Conservation (phyloP, 2,888 invertebrate species). For the Torymus aiolomorphi region DNA sequence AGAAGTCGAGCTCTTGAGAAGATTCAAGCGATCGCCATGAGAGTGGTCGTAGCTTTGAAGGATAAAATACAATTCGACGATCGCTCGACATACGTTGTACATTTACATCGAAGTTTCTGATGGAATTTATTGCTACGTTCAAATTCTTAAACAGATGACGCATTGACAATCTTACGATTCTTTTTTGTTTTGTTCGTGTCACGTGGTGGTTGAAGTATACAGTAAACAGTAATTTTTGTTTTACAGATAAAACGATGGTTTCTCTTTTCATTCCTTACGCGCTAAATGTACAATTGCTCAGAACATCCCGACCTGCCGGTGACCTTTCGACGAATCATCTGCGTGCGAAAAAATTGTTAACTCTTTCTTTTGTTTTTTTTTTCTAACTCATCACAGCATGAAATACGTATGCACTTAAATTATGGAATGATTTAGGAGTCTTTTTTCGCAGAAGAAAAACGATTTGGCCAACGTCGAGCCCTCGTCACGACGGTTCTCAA, state of each 20-base stretch:
- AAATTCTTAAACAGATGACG: slow-evolving; percentile 18
- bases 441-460: slow-evolving; percentile 48
- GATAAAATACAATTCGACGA: slow-evolving; percentile 36
- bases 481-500: slow-evolving; percentile 10
- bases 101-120: slow-evolving; percentile 60
- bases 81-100: slow-evolving; percentile 9
- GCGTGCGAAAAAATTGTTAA: slow-evolving; percentile 32
- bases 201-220: slow-evolving; percentile 19
- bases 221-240: slow-evolving; percentile 37
- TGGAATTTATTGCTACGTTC: slow-evolving; percentile 58
- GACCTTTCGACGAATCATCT: slow-evolving; percentile 40
- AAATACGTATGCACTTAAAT: slow-evolving; percentile 48
- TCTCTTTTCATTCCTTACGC: background rate
- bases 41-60: slow-evolving; percentile 4
- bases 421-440: slow-evolving; percentile 58
- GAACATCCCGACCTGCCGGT: slow-evolving; percentile 27
- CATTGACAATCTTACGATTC: slow-evolving; percentile 1
- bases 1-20: slow-evolving; percentile 18
- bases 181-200: slow-evolving; percentile 1
- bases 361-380: background rate
- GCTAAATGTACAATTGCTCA: slow-evolving; percentile 37
- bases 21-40: slow-evolving; percentile 25
- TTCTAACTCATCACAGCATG: slow-evolving; percentile 56
- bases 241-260: background rate
- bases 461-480: slow-evolving; percentile 41